These are phyloP conservation scores for Halocaridina rubra DNA, from an alignment of 2,888 invertebrate species.

Conservation along the genomic window DNA sequence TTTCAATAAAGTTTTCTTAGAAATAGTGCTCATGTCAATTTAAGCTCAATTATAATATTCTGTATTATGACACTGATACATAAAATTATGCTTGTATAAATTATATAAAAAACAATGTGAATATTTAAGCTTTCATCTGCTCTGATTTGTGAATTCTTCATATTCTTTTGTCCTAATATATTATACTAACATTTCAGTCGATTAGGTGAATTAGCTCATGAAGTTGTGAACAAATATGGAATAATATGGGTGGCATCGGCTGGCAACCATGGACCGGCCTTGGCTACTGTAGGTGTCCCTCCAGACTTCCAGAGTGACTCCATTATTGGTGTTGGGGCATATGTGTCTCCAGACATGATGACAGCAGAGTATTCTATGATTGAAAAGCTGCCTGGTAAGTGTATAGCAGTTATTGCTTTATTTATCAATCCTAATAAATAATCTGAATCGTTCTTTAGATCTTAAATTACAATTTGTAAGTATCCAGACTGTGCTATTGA, in stretches of 20 bases:
- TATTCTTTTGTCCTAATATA: not conserved
- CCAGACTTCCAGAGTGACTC: constrained; percentile 71
- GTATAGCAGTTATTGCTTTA: not conserved
- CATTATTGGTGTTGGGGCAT: constrained; percentile 86
- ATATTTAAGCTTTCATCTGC: not conserved
- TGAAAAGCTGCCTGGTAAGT: constrained; percentile 81
- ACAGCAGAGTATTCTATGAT: constrained; percentile 92
- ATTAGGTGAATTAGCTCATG: constrained; percentile 84
- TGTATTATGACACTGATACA: not conserved
- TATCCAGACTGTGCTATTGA: too few relatives aligned
- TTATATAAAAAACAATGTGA: too few relatives aligned
- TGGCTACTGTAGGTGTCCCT: constrained; percentile 86
- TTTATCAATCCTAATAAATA: not conserved
- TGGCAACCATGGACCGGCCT: constrained; percentile 94
- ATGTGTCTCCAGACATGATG: constrained; percentile 99
- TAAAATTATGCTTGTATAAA: not conserved
- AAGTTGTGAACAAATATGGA: constrained; percentile 90
- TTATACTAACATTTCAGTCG: constrained; percentile 78
- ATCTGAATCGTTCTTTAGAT: too few relatives aligned
- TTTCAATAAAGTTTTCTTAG: too few relatives aligned
- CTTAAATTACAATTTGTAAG: too few relatives aligned
- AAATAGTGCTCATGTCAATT: too few relatives aligned
- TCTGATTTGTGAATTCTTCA: not conserved
- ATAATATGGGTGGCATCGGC: constrained; percentile 94
- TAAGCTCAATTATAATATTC: too few relatives aligned